Evolutionary conservation across 2,888 invertebrate genomes (phyloP).

Genomic region (Brachypterus glaber): DNA sequence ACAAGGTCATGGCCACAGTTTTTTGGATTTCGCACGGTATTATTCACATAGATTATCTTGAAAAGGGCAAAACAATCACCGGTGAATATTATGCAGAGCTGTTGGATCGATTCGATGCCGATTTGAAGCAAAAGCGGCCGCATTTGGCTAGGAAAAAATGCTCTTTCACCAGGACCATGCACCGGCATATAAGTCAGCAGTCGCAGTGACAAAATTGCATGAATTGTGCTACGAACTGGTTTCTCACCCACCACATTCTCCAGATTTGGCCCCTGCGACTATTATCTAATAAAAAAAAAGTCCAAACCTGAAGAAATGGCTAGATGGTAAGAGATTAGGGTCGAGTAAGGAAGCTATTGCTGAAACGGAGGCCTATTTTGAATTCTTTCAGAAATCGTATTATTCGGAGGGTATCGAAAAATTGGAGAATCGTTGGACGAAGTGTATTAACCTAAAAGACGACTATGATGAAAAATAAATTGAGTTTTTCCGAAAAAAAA

Average conservation of each 20-base stretch:
- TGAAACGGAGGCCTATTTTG: background rate
- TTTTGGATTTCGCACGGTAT: background rate
- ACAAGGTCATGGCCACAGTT: background rate
- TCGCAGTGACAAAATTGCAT: background rate
- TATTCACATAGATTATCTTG: background rate
- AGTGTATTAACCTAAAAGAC: too few relatives aligned
- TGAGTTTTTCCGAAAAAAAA: too few relatives aligned
- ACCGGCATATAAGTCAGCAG: background rate
- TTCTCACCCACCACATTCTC: too few relatives aligned
- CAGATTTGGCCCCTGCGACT: too few relatives aligned
- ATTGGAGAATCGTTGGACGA: constrained; percentile 1
- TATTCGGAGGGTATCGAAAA: background rate
- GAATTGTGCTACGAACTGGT: too few relatives aligned
- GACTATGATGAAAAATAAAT: too few relatives aligned
- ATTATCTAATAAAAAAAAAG: too few relatives aligned
- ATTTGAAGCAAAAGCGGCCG: background rate
- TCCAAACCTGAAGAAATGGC: background rate
- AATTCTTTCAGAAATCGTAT: background rate
- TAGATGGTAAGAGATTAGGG: background rate
- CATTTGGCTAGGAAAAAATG: background rate
- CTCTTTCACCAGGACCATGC: background rate
- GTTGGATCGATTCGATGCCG: background rate
- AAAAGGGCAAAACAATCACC: constrained; percentile 2
- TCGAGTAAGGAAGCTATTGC: background rate
- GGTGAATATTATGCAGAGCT: background rate